Evolutionary conservation across 2,888 invertebrate genomes (phyloP).

Genomic region (Diloba caeruleocephala): DNA sequence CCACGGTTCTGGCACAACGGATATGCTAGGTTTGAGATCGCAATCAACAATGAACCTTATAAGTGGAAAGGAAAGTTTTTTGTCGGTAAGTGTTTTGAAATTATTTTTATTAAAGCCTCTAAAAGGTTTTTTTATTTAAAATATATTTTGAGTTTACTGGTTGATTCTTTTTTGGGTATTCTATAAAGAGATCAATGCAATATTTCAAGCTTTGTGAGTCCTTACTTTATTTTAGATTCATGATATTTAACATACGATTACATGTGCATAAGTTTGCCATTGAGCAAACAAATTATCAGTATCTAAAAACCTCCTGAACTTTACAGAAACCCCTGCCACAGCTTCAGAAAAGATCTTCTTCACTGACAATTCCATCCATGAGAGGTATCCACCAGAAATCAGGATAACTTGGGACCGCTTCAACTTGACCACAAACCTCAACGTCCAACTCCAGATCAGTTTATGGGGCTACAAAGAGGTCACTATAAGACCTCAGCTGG

Average conservation of each 20-base stretch:
- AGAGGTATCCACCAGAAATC: constrained; percentile 92
- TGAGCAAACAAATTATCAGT: not conserved
- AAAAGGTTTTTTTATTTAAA: too few species aligned
- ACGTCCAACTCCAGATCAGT: constrained; percentile 94
- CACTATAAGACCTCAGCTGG: constrained; percentile 93
- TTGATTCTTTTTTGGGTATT: too few species aligned
- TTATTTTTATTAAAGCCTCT: too few species aligned
- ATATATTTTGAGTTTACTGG: too few species aligned
- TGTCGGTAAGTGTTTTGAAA: constrained; percentile 92
- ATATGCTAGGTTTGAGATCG: constrained; percentile 95
- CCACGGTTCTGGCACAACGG: constrained; percentile 96
- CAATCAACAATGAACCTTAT: constrained; percentile 94
- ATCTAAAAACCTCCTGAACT: not conserved
- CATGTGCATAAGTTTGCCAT: not conserved
- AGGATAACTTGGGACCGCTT: constrained; percentile 95
- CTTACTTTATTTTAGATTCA: too few species aligned
- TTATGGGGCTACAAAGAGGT: constrained; percentile 97
- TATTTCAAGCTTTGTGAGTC: too few species aligned
- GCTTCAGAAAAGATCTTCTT: constrained; percentile 96
- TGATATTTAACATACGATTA: not conserved
- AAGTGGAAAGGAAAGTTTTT: constrained; percentile 97
- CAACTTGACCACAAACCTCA: constrained; percentile 95
- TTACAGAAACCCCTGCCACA: constrained; percentile 95
- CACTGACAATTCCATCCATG: constrained; percentile 92
- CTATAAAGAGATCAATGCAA: too few species aligned